These are phyloP conservation scores for Athalia rosae DNA, from an alignment of 2,888 invertebrate genomes.

Conservation along the genomic window DNA sequence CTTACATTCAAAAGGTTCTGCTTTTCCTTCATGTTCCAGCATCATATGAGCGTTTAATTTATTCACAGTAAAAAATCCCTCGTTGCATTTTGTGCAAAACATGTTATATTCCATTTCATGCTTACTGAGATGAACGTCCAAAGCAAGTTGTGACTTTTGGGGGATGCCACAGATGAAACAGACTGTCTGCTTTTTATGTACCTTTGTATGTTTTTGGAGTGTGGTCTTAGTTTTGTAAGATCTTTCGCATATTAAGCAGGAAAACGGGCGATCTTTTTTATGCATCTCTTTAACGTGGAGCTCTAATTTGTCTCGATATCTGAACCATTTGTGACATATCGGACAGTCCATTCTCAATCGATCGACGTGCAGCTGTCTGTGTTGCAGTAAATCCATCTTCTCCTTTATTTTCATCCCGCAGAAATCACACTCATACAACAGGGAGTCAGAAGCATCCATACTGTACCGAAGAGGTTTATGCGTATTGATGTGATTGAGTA, in stretches of 20 bases:
- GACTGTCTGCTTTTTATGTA: slow-evolving; percentile 46
- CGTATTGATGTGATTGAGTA: slow-evolving; percentile 59
- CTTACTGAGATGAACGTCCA: slow-evolving; percentile 70
- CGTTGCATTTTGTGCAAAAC: slow-evolving; percentile 71
- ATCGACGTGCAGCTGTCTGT: slow-evolving; percentile 42
- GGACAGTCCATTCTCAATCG: slow-evolving; percentile 58
- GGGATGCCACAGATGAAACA: slow-evolving; percentile 49
- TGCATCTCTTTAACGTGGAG: slow-evolving; percentile 74
- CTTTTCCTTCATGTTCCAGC: slow-evolving; percentile 63
- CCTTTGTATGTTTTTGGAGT: slow-evolving; percentile 67
- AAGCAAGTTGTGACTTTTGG: slow-evolving; percentile 21
- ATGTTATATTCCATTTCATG: slow-evolving; percentile 75
- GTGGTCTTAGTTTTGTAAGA: slow-evolving; percentile 75
- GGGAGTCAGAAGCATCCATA: slow-evolving; percentile 54
- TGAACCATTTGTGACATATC: slow-evolving; percentile 73
- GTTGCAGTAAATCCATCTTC: slow-evolving; percentile 44
- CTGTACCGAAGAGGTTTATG: slow-evolving; percentile 48
- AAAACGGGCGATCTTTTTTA: slow-evolving; percentile 72
- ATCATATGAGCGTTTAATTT: slow-evolving; percentile 69
- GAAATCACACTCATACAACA: slow-evolving; percentile 49
- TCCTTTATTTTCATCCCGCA: slow-evolving; percentile 52
- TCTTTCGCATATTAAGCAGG: slow-evolving; percentile 76
- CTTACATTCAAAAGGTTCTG: slow-evolving; percentile 67
- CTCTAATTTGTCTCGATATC: slow-evolving; percentile 72
- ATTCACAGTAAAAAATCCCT: slow-evolving; percentile 72